Percentiles rank a stretch among this genome's conserved stretches.
phyloP scores from a whole-genome alignment of 2,888 invertebrate species.

The Argyresthia albistria region DNA sequence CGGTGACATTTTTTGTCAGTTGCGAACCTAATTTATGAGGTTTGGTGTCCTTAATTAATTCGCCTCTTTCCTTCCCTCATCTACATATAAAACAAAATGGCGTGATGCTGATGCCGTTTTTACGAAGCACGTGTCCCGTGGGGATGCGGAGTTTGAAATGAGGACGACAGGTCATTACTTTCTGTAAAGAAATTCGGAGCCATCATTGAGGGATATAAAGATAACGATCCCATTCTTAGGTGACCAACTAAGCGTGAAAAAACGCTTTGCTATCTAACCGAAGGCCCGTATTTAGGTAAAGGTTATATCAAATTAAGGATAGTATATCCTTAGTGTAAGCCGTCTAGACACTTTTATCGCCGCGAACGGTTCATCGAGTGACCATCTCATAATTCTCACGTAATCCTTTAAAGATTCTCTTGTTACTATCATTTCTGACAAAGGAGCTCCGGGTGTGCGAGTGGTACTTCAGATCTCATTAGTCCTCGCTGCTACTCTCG shows the following conservation, averaged over 20 bases:
- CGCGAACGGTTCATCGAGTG: conserved; percentile 11
- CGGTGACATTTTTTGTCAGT: conserved; percentile 33
- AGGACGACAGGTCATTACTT: conserved; percentile 1
- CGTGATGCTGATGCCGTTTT: not conserved
- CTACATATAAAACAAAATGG: conserved; percentile 4
- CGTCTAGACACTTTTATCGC: not conserved
- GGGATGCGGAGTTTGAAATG: not conserved
- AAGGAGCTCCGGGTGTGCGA: conserved; percentile 12
- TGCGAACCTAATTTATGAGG: conserved; percentile 34
- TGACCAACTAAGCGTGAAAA: not conserved
- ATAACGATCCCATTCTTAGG: not conserved
- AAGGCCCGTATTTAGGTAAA: not conserved
- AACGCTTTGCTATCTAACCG: not conserved
- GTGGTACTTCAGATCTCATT: conserved; percentile 16
- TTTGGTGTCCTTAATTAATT: conserved; percentile 39
- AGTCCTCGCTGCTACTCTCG: conserved; percentile 22
- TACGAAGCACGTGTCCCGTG: not conserved
- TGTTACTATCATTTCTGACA: conserved; percentile 24
- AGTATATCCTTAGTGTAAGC: not conserved
- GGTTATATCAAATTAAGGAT: conserved; percentile 1
- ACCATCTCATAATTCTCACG: conserved; percentile 17
- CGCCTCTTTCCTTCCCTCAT: conserved; percentile 19
- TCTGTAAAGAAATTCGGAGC: not conserved
- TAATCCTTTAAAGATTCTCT: conserved; percentile 5
- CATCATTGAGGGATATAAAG: not conserved